Conservation (phyloP, 2,888 invertebrate species). For the Bellardia bayeri region DNA sequence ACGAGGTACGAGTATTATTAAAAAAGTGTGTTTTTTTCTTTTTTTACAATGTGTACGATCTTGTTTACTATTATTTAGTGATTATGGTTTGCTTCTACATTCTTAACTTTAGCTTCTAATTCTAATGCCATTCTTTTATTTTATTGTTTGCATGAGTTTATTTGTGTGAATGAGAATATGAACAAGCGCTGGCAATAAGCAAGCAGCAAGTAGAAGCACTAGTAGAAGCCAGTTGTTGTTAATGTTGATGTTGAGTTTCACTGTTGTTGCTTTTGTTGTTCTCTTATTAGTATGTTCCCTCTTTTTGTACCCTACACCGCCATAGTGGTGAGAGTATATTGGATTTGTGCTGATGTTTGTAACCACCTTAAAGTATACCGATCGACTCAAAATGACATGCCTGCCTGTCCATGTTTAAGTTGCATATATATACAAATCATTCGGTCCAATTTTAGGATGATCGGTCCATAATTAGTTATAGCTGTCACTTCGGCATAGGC, state of each 20-base stretch:
- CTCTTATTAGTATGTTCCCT: slow-evolving; percentile 28
- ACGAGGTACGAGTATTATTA: too few relatives aligned
- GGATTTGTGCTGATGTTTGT: too few relatives aligned
- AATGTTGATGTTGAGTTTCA: slow-evolving; percentile 43
- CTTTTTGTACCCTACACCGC: background rate
- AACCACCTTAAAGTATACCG: too few relatives aligned
- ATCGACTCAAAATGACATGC: too few relatives aligned
- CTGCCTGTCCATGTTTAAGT: too few relatives aligned
- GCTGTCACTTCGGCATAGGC: too few relatives aligned
- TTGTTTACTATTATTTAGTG: background rate
- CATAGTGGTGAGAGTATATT: background rate
- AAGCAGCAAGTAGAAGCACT: slow-evolving; percentile 13
- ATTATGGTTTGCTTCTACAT: background rate
- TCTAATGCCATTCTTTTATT: slow-evolving; percentile 22
- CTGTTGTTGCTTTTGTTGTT: background rate
- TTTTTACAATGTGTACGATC: too few relatives aligned
- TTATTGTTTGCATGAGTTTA: slow-evolving; percentile 15
- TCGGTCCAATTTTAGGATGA: too few relatives aligned
- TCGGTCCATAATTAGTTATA: too few relatives aligned
- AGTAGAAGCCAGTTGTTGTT: slow-evolving; percentile 44
- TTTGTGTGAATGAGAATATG: background rate
- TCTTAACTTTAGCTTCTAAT: slow-evolving; percentile 6
- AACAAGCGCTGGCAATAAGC: slow-evolving; percentile 24
- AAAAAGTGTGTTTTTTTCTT: too few relatives aligned
- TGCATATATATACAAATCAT: too few relatives aligned